Evolutionary conservation across 2,888 invertebrate genomes (phyloP).

Genomic region (Prosopocoilus inquinatus): DNA sequence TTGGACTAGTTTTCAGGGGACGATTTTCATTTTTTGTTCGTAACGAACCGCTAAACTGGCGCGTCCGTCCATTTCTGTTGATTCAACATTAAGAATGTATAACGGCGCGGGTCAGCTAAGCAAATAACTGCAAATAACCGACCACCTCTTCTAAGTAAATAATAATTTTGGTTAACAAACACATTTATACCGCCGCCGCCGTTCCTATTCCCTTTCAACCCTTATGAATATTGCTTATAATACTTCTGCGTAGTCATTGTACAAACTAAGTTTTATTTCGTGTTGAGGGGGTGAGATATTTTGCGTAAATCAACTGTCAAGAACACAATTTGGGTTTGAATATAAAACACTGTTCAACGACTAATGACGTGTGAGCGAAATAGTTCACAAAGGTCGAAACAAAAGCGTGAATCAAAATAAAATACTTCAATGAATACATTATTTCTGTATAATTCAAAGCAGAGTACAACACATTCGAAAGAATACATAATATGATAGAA

Average conservation of each 20-base stretch:
- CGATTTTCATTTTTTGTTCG: neutral
- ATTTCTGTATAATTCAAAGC: too few species aligned
- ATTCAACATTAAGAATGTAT: constrained; percentile 51
- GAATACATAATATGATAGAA: too few species aligned
- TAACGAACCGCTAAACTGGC: neutral
- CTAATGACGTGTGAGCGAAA: too few species aligned
- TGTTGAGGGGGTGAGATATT: constrained; percentile 15
- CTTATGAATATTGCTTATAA: constrained; percentile 22
- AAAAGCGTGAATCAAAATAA: too few species aligned
- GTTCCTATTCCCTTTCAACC: constrained; percentile 5
- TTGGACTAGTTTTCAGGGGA: neutral
- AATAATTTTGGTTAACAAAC: constrained; percentile 54
- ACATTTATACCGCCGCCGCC: constrained; percentile 39
- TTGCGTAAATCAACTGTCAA: constrained; percentile 15
- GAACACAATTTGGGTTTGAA: constrained; percentile 22
- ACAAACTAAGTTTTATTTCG: constrained; percentile 16
- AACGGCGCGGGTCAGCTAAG: constrained; percentile 45
- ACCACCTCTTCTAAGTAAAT: constrained; percentile 51
- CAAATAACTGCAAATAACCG: constrained; percentile 47
- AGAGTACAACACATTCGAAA: too few species aligned
- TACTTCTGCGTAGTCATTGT: constrained; percentile 21
- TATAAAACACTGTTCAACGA: constrained; percentile 18
- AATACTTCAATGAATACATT: too few species aligned
- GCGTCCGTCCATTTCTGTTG: constrained; percentile 37
- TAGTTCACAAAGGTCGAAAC: too few species aligned